Evolutionary conservation across 1,140 invertebrate species (phyloP).

Genomic region (Neoseiulus cucumeris): DNA sequence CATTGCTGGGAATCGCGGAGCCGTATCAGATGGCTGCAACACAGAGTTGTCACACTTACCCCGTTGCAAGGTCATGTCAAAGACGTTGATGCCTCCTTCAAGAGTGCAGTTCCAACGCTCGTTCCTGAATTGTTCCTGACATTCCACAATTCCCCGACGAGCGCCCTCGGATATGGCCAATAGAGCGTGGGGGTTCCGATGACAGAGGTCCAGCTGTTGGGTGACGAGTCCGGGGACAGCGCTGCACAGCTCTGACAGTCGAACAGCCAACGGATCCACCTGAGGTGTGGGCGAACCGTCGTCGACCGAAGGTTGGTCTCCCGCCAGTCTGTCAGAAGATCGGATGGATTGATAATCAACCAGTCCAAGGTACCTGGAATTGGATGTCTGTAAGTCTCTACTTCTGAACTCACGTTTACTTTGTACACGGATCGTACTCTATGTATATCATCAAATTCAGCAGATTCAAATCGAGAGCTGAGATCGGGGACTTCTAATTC

Average conservation of each 20-base stretch:
- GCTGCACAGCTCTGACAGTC: constrained; percentile 21
- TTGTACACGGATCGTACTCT: no score
- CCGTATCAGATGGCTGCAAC: no score
- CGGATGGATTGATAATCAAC: constrained; percentile 1
- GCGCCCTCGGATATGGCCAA: constrained; percentile 33
- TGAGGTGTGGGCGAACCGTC: background rate
- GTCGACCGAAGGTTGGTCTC: background rate
- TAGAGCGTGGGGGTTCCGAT: constrained; percentile 34
- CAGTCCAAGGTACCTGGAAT: background rate
- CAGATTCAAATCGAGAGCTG: no score
- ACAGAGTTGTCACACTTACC: constrained; percentile 26
- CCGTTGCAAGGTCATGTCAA: constrained; percentile 29
- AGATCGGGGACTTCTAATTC: no score
- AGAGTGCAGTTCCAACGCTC: constrained; percentile 40
- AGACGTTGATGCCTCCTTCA: constrained; percentile 25
- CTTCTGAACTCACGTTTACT: no score
- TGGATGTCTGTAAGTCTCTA: no score
- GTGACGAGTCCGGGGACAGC: constrained; percentile 28
- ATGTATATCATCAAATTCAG: no score
- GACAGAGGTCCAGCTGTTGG: constrained; percentile 34
- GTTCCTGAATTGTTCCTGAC: constrained; percentile 36
- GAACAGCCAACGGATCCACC: constrained; percentile 15
- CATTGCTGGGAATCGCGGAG: no score
- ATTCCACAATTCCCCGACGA: constrained; percentile 33
- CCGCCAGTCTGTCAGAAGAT: background rate